Evolutionary conservation across 2,797 vertebrate genomes (phyloP), one percentile per base, ranked within the genome.

Genomic region (Clarias platycephalus): DNA sequence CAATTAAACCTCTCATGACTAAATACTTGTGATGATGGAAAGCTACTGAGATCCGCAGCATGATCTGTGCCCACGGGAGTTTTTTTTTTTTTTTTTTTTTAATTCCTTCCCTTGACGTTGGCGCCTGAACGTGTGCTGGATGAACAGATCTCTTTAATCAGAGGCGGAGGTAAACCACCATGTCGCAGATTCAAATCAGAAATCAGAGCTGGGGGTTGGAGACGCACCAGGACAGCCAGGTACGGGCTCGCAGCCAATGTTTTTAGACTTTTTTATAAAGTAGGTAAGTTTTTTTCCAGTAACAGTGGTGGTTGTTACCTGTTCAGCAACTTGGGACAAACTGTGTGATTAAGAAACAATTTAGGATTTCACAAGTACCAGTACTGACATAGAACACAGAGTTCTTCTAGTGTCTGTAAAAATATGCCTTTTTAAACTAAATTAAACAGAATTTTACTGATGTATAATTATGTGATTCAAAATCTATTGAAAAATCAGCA

Each of bases 21-120:
- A 67, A 81, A 75, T 64, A 81, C 40, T 34, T 76, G 62, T 76
- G 64, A 67, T 76, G 79, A 81, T 26, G 16, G 84, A 76, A 40
- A 80, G 31, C 26, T 40, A 58, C 55, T 78, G 63, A 76, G 71
- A 75, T 66, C 68, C 16, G 66, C 8, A 37, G 15, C 67, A 85
- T 85, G 67, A 72, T 67, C 62, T 68, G 20, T 22, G 62, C 70
- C 44, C 44, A 74, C n/a, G 16, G 49, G 49, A 26, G 40, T 24
- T 31, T 13, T 2, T 5, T n/a, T 28, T 5, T 34, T 76, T 57
- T 24, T 31, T 13, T 2, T 5, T n/a, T 28, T 5, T 34, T 76
- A 34, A 58, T 34, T 76, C 28, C 20, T 34, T 57, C 20, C n/a
- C n/a, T 10, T 44, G 76, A 40, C 34, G 34, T 63, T n/a, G 76